Base-by-base conservation (phyloP, 30 jellyfish, hydroid and myxozoan genomes). In the Pseudorhiza aurosa region DNA sequence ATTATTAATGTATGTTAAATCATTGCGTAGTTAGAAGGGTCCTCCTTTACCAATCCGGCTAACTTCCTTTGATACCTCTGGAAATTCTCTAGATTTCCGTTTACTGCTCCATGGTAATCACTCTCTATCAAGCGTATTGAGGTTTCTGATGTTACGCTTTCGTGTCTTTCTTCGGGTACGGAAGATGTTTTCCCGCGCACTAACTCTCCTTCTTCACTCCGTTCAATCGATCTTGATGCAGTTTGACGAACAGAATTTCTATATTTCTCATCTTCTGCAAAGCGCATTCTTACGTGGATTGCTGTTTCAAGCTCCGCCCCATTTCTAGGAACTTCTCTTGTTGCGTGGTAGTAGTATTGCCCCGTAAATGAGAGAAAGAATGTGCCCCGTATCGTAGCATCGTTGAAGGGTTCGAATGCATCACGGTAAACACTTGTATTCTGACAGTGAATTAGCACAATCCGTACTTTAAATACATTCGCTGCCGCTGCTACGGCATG, bases 401-500 rank as follows among this genome's bases (percentile, higher is more conserved):
- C 59, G 8, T 74, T 40, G 29, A 36, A 72, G 14, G 96, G 96
- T 42, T 72, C 85, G 57, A 50, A 72, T 25, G 74, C 96, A 45
- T 85, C 96, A 18, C 83, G 76, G 59, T 70, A 71, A 26, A 21
- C 74, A 25, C 85, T 60, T 7, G 96, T 55, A 24, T 49, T 74
- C 50, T 73, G 87, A 39, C 87, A 85, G 47, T 62, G 87, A 11
- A 85, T 64, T 7, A 85, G 45, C 36, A 85, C 89, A 9, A 85
- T 74, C 17, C 87, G 59, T 2, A 62, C 82, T 9, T 72, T 59
- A 45, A 85, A 85, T 1, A 75, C 59, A 42, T 85, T 73, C 4
- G 96, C 89, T 7, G 96, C 96, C 5, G 96, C 96, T 4, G 87
- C 96, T 35, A 85, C 73, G 0, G 96, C 96, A 68, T 85, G 74